These are phyloP conservation scores for Hippopotamus amphibius DNA, from an alignment of 2,113 vertebrate genomes.

Conservation along the genomic window DNA sequence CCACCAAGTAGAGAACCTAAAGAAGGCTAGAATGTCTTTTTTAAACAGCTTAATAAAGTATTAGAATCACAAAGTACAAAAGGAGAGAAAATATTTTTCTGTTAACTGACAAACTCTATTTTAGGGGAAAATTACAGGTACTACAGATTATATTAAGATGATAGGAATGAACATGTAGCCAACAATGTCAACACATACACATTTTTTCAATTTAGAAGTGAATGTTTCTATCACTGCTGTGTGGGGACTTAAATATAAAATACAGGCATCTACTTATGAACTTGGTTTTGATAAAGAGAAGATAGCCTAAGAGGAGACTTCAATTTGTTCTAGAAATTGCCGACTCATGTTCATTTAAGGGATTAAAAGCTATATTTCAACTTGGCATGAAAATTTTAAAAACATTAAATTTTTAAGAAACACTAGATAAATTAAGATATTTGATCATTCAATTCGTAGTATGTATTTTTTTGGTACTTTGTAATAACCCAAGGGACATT, in stretches of 20 bases:
- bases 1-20: conserved; percentile 83
- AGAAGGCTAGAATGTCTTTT: conserved; percentile 80
- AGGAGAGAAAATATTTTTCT: conserved; percentile 85
- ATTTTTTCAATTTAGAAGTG: conserved; percentile 41
- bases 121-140: conserved; percentile 60
- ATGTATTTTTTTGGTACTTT: neutral
- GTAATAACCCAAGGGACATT: neutral
- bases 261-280: conserved; percentile 15
- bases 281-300: conserved; percentile 43
- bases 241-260: conserved; percentile 27
- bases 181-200: conserved; percentile 46
- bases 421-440: neutral
- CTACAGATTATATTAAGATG: conserved; percentile 65
- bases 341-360: neutral
- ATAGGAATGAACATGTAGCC: conserved; percentile 27
- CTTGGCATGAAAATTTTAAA: neutral
- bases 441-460: neutral
- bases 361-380: neutral
- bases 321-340: neutral
- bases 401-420: neutral
- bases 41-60: conserved; percentile 82
- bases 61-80: conserved; percentile 78
- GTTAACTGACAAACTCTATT: conserved; percentile 79
- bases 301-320: neutral
- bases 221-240: conserved; percentile 39